Conservation (phyloP, 2,888 invertebrate species). For the Creontiades dilutus region DNA sequence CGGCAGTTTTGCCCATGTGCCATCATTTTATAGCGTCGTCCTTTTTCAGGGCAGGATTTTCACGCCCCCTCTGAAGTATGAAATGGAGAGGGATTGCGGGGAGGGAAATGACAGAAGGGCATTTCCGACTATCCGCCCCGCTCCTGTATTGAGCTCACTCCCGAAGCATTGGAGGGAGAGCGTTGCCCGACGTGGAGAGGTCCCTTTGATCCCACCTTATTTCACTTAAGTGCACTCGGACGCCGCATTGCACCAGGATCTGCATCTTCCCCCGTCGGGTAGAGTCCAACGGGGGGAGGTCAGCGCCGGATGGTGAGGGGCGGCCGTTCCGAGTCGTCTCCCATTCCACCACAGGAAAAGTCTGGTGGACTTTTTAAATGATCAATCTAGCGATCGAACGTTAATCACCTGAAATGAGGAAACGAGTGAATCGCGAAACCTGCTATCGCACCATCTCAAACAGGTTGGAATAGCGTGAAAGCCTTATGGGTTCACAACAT, state of each 20-base stretch:
- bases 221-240: constrained; percentile 71
- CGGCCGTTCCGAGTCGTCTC: not conserved
- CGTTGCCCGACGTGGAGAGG: not conserved
- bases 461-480: too few relatives aligned
- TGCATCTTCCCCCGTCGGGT: constrained; percentile 61
- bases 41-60: not conserved
- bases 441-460: too few relatives aligned
- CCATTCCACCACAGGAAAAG: not conserved
- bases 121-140: not conserved
- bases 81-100: not conserved
- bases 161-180: constrained; percentile 11
- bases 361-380: too few relatives aligned
- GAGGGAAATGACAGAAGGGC: not conserved
- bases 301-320: not conserved
- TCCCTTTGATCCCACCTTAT: constrained; percentile 69
- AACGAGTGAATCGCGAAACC: too few relatives aligned
- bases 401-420: too few relatives aligned
- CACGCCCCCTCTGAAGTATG: not conserved
- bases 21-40: not conserved
- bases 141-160: not conserved
- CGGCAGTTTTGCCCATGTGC: too few relatives aligned
- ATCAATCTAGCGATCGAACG: too few relatives aligned
- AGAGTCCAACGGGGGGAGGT: not conserved
- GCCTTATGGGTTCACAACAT: too few relatives aligned
- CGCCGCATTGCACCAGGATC: constrained; percentile 71